A percentile compares a stretch with the other conserved stretches of the same genome.
These are phyloP conservation scores for Cynaeus angustus DNA, from an alignment of 2,888 invertebrate species.

Conservation along the genomic window DNA sequence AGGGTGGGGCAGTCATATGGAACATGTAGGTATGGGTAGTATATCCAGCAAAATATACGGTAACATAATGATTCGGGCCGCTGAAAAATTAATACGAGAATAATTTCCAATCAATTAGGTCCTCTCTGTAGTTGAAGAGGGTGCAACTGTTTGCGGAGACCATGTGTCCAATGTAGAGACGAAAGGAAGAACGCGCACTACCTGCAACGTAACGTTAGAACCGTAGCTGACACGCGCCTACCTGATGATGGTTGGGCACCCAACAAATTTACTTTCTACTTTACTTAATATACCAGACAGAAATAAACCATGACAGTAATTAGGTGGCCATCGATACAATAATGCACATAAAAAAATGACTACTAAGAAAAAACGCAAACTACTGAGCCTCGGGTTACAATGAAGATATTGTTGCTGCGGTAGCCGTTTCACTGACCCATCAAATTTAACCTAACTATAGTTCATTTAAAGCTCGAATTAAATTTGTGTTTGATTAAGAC, in stretches of 20 bases:
- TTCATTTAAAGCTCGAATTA: too few relatives aligned
- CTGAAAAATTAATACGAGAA: conserved; percentile 55
- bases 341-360: conserved; percentile 16
- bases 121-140: conserved; percentile 49
- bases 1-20: conserved; percentile 41
- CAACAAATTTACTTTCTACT: conserved; percentile 50
- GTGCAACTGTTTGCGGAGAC: conserved; percentile 57
- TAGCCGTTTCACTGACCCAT: too few relatives aligned
- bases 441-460: too few relatives aligned
- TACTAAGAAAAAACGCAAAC: too few relatives aligned
- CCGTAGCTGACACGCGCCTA: conserved; percentile 54
- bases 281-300: conserved; percentile 45
- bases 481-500: too few relatives aligned
- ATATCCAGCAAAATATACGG: conserved; percentile 23
- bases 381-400: too few relatives aligned
- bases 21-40: conserved; percentile 36
- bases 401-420: too few relatives aligned
- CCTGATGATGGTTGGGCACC: conserved; percentile 55
- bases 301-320: conserved; percentile 45
- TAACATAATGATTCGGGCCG: conserved; percentile 33
- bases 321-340: conserved; percentile 23
- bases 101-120: conserved; percentile 60
- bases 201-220: conserved; percentile 53
- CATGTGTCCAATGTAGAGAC: conserved; percentile 56
- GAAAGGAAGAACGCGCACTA: conserved; percentile 47